Conservation (phyloP, 2,797 vertebrate genomes). For the Lagorchestes hirsutus region DNA sequence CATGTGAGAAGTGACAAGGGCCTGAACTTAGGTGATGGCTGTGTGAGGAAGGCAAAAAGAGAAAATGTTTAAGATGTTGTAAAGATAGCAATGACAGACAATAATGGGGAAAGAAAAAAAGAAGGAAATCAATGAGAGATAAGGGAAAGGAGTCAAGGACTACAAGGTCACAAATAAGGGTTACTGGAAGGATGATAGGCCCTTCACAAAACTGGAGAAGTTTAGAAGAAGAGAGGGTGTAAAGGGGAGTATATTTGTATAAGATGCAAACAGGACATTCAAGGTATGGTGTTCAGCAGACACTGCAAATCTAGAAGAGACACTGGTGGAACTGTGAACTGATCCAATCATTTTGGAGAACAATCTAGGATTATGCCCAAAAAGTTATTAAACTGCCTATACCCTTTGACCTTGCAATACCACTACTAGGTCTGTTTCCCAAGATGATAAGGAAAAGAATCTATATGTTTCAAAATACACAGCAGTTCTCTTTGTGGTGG, state of each 20-base stretch:
- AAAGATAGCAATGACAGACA: background rate
- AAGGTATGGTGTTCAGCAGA: background rate
- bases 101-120: background rate
- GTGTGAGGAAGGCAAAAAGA: background rate
- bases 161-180: background rate
- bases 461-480: background rate
- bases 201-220: background rate
- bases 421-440: background rate
- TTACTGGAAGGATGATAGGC: background rate
- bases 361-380: background rate
- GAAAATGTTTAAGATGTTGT: background rate
- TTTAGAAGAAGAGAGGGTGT: background rate
- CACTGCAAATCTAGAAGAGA: background rate
- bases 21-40: background rate
- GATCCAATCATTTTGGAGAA: background rate
- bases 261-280: background rate
- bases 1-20: background rate
- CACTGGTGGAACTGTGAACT: background rate
- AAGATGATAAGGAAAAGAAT: background rate
- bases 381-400: background rate
- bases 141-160: background rate
- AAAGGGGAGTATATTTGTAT: background rate
- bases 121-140: background rate
- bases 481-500: background rate
- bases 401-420: background rate